Base-by-base conservation (phyloP, 2,797 vertebrate genomes). In the Propithecus deckenii region DNA sequence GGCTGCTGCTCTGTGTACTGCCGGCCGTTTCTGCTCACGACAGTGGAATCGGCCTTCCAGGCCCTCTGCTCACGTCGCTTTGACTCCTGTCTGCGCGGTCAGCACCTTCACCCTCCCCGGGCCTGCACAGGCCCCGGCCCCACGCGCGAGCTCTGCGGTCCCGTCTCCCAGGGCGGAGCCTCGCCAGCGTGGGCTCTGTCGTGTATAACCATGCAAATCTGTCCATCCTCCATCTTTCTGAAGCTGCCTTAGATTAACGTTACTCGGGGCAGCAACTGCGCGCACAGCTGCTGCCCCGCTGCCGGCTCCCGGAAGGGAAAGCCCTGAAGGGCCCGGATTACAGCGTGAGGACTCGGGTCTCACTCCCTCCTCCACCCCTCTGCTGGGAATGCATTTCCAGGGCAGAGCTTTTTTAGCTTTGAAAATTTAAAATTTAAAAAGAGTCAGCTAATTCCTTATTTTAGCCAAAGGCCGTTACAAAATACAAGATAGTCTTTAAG, bases 391-490 rank as follows among this genome's bases (percentile, higher is more conserved):
- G 22, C 55, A 85, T 81, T 95, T 92, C 43, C 80, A 93, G 30
- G 41, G 18, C 13, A 76, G 72, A 50, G 43, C 46, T 93, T 79
- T 57, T 71, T 67, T 30, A 92, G 20, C 28, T 94, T 89, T 59
- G 59, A 65, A 87, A 41, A 67, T 18, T 87, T 85, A 75, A 91
- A 81, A 15, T 46, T 55, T 81, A 5, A 18, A 89, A 92, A 84
- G 74, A 92, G 23, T 32, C 67, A 25, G 22, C 41, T 63, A 52
- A 74, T 61, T 74, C 63, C 74, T 78, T 79, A 83, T 88, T 88
- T 92, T 91, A 91, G 61, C 9, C n/a, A 84, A 96, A 89, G 32
- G 7, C 25, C n/a, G 32, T 78, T 86, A 85, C 18, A 78, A 94
- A 92, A 88, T 78, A 85, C 38, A 74, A 38, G 38, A 71, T 23